Conservation (phyloP, 2,113 vertebrate genomes). For the Indicator maculatus region DNA sequence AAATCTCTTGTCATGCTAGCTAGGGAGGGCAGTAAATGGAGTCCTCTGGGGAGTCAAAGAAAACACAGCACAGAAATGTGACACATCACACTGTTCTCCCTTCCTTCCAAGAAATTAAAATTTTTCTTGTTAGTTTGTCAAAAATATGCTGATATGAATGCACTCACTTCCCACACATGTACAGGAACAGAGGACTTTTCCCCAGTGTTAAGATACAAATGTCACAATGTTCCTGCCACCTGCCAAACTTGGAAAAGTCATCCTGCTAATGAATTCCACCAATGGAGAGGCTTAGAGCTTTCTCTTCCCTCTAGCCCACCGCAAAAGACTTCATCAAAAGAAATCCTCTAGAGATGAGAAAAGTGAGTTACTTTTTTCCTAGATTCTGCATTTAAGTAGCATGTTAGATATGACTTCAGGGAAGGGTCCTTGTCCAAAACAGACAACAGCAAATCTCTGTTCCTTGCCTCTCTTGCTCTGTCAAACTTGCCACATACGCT, state of each 20-base stretch:
- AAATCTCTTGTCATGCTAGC: neutral
- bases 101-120: neutral
- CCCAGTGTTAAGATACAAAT: neutral
- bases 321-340: neutral
- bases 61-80: neutral
- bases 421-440: neutral
- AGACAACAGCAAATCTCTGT: neutral
- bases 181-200: neutral
- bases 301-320: neutral
- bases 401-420: neutral
- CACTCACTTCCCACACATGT: neutral
- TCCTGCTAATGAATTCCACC: neutral
- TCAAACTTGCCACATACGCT: neutral
- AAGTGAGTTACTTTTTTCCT: neutral
- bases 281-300: neutral
- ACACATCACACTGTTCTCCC: neutral
- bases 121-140: neutral
- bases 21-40: neutral
- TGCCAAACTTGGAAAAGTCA: slow-evolving; percentile 3
- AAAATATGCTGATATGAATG: neutral
- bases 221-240: neutral
- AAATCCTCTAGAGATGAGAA: neutral
- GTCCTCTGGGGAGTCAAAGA: neutral
- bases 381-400: neutral
- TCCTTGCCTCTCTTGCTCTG: neutral